phyloP scores from a whole-genome alignment of 2,113 vertebrate genomes.

The Halichoeres trimaculatus region DNA sequence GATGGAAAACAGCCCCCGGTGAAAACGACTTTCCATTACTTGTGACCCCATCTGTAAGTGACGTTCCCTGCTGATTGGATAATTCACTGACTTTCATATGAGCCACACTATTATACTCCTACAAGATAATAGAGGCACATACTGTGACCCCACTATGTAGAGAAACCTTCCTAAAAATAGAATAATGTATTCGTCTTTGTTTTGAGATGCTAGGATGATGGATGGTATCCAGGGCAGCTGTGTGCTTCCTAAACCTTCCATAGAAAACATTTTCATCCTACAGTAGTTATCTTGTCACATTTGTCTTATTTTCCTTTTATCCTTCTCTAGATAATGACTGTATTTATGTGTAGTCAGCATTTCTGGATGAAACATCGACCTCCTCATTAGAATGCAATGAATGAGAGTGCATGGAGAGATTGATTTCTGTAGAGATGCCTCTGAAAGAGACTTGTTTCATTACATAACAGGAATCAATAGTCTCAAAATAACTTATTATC shows the following conservation, averaged over 20 bases:
- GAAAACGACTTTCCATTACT: slow-evolving; percentile 81
- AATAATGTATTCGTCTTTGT: slow-evolving; percentile 65
- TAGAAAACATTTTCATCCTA: slow-evolving; percentile 53
- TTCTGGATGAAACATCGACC: slow-evolving; percentile 50
- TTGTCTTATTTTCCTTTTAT: slow-evolving; percentile 37
- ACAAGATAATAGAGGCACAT: slow-evolving; percentile 46
- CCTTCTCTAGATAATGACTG: slow-evolving; percentile 29
- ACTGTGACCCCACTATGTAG: slow-evolving; percentile 47
- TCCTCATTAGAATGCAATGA: slow-evolving; percentile 58
- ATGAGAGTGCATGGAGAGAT: slow-evolving; percentile 32
- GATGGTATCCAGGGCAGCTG: slow-evolving; percentile 57
- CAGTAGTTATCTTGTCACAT: slow-evolving; percentile 41
- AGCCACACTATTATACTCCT: slow-evolving; percentile 30
- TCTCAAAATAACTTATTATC: slow-evolving; percentile 66
- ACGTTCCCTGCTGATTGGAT: slow-evolving; percentile 65
- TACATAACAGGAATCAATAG: slow-evolving; percentile 63
- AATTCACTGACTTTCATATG: slow-evolving; percentile 61
- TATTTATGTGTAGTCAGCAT: slow-evolving; percentile 57
- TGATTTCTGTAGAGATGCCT: slow-evolving; percentile 50
- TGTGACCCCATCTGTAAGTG: slow-evolving; percentile 71
- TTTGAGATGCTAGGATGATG: slow-evolving; percentile 67
- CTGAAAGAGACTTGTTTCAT: slow-evolving; percentile 58
- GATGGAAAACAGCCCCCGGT: slow-evolving; percentile 79
- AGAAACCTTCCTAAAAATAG: slow-evolving; percentile 64
- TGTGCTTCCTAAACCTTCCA: slow-evolving; percentile 34